phyloP scores from a whole-genome alignment of 2,113 vertebrate genomes.

The Xenopus laevis region DNA sequence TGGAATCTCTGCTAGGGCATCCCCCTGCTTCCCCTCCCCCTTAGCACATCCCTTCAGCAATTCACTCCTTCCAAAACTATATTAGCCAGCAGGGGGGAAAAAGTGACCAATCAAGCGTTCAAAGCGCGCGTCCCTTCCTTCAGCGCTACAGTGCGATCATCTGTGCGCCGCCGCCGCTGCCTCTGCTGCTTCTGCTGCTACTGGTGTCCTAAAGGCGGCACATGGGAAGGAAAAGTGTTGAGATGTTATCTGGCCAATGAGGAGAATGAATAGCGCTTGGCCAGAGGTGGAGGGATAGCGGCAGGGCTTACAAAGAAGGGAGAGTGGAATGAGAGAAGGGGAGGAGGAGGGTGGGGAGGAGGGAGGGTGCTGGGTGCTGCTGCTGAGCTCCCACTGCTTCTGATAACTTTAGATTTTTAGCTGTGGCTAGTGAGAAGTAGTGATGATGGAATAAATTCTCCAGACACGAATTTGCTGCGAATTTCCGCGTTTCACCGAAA shows the following conservation, averaged over 20 bases:
- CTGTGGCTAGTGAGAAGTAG: too few relatives aligned
- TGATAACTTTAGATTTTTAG: background rate
- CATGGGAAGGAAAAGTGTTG: conserved; percentile 16
- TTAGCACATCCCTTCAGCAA: conserved; percentile 21
- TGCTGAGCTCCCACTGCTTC: too few relatives aligned
- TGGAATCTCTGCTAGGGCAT: conserved; percentile 34
- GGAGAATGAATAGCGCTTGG: conserved; percentile 8
- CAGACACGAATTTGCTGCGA: too few relatives aligned
- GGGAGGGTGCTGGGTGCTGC: background rate
- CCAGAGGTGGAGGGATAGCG: background rate
- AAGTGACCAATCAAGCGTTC: conserved; percentile 40
- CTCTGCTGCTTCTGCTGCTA: background rate
- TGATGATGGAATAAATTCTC: too few relatives aligned
- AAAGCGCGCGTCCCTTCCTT: background rate
- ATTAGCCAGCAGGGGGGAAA: conserved; percentile 35
- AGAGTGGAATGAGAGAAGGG: background rate
- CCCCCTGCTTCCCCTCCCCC: conserved; percentile 36
- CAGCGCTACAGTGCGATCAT: conserved; percentile 26
- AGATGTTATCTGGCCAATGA: conserved; percentile 6
- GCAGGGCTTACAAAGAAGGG: background rate
- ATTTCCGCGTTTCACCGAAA: too few relatives aligned
- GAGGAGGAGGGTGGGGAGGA: background rate
- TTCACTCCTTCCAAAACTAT: conserved; percentile 42
- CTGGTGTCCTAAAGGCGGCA: conserved; percentile 11
- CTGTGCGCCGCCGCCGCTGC: background rate